Conservation (phyloP, 2,113 vertebrate genomes). For the Prietella phreatophila region DNA sequence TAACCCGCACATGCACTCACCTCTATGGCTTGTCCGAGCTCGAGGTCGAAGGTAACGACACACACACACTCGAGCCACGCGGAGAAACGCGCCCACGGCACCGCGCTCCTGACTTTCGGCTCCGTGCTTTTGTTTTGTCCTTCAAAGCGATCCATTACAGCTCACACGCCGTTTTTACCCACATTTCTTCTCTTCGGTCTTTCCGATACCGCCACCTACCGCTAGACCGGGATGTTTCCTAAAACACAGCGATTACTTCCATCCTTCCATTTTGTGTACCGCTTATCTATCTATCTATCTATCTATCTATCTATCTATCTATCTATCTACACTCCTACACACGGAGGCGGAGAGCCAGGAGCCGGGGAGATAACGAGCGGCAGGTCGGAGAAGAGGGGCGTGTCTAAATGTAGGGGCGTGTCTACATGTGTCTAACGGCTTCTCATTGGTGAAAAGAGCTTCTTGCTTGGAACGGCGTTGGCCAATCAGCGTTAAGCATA, state of each 20-base stretch:
- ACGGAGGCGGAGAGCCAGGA: too few species aligned
- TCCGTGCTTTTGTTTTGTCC: constrained; percentile 29
- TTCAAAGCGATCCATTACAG: constrained; percentile 68
- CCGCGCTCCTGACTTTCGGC: constrained; percentile 32
- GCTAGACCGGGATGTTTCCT: background rate
- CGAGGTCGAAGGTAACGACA: constrained; percentile 91
- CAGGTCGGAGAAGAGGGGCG: too few species aligned
- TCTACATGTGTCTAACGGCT: too few species aligned
- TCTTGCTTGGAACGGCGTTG: too few species aligned
- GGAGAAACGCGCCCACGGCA: constrained; percentile 83
- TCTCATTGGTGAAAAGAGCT: too few species aligned
- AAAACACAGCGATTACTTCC: background rate
- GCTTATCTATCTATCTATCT: too few species aligned
- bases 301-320: too few species aligned
- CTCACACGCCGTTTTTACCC: constrained; percentile 21
- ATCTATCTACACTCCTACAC: too few species aligned
- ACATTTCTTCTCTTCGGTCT: background rate
- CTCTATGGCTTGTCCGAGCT: constrained; percentile 93
- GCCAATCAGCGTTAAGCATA: too few species aligned
- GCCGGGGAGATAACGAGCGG: too few species aligned
- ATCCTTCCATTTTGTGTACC: too few species aligned
- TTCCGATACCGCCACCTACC: background rate
- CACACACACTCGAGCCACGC: constrained; percentile 89
- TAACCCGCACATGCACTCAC: constrained; percentile 59
- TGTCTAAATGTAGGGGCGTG: too few species aligned